Evolutionary conservation across 2,797 vertebrate species (phyloP).

Genomic region (Pitangus sulphuratus): DNA sequence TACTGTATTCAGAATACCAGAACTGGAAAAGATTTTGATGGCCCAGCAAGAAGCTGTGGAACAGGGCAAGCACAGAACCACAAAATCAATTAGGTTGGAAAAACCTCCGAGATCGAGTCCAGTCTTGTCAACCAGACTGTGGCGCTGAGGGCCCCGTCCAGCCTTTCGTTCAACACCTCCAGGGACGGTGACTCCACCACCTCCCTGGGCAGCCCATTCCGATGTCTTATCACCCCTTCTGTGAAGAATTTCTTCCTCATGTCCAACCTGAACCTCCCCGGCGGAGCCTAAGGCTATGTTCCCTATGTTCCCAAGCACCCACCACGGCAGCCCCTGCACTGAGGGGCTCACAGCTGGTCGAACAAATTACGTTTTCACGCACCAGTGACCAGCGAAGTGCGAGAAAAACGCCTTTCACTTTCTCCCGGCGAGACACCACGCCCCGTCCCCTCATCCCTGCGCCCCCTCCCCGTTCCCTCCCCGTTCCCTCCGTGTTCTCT

Average conservation of each 20-base stretch:
- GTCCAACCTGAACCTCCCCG: background rate
- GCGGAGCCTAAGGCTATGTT: background rate
- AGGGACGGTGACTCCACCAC: background rate
- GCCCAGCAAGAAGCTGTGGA: background rate
- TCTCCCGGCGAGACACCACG: accelerated
- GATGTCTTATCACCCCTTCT: background rate
- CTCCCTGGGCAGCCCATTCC: background rate
- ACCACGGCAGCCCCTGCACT: background rate
- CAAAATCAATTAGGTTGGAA: background rate
- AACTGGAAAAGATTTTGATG: background rate
- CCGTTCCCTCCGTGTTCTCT: too few species aligned
- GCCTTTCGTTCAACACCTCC: background rate
- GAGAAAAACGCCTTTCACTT: accelerated
- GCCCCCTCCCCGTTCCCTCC: background rate
- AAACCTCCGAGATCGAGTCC: background rate
- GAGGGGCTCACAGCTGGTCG: background rate
- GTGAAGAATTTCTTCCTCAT: background rate
- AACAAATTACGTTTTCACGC: background rate
- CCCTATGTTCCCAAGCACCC: background rate
- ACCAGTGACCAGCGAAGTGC: accelerated
- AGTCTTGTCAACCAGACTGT: background rate
- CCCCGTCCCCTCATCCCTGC: accelerated
- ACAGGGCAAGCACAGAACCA: background rate
- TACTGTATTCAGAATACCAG: background rate
- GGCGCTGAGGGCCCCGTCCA: background rate